Conservation (phyloP, 2,888 invertebrate species). For the Caenorhabditis uteleia region DNA sequence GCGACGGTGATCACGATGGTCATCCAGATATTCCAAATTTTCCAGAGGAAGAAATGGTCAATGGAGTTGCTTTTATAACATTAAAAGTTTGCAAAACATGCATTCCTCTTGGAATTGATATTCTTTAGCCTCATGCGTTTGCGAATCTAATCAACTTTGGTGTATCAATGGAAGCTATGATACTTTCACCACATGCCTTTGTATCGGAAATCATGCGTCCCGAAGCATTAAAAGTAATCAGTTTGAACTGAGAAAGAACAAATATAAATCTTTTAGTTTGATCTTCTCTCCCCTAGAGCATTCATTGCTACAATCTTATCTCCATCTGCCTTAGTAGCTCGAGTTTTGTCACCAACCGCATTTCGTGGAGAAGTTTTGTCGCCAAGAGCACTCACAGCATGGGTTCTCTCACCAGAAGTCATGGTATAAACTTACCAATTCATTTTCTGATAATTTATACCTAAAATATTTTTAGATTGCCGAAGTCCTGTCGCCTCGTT, state of each 20-base stretch:
- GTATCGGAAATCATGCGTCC: slow-evolving; percentile 53
- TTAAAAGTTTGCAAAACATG: slow-evolving; percentile 19
- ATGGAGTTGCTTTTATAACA: slow-evolving; percentile 41
- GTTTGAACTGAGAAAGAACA: not conserved
- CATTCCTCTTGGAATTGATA: not conserved
- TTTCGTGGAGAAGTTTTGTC: slow-evolving; percentile 59
- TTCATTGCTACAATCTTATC: slow-evolving; percentile 63
- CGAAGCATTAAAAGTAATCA: slow-evolving; percentile 46
- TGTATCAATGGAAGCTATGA: slow-evolving; percentile 51
- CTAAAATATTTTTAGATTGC: slow-evolving; percentile 21
- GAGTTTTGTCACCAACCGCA: slow-evolving; percentile 61
- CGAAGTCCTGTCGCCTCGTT: slow-evolving; percentile 54
- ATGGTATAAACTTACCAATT: slow-evolving; percentile 21
- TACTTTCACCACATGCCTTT: slow-evolving; percentile 61
- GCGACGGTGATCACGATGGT: not conserved
- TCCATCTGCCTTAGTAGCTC: slow-evolving; percentile 59
- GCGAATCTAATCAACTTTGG: slow-evolving; percentile 54
- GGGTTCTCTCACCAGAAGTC: slow-evolving; percentile 64
- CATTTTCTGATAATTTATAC: not conserved
- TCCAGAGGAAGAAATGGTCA: slow-evolving; percentile 27
- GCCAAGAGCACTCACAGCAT: slow-evolving; percentile 60
- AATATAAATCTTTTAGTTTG: slow-evolving; percentile 34
- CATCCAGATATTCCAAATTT: slow-evolving; percentile 18
- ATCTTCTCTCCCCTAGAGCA: slow-evolving; percentile 58
- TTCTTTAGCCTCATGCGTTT: slow-evolving; percentile 53